Conservation (phyloP, 2,797 vertebrate genomes). For the Numenius phaeopus region DNA sequence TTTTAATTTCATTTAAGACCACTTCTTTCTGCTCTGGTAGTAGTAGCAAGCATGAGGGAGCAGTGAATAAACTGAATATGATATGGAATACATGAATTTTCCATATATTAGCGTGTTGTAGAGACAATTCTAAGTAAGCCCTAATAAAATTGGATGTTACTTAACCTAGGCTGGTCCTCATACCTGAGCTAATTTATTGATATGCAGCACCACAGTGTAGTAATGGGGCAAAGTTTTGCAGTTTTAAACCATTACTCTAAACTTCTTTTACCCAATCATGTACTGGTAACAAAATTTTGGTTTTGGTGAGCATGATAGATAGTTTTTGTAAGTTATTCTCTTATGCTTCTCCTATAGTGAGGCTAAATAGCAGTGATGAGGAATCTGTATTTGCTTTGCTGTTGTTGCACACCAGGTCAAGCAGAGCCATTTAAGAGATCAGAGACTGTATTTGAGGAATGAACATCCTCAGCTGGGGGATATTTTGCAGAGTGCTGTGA, state of each 20-base stretch:
- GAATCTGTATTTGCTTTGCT: not conserved
- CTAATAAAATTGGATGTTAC: not conserved
- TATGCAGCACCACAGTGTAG: not conserved
- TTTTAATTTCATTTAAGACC: conserved; percentile 4
- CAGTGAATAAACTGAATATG: not conserved
- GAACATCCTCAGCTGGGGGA: not conserved
- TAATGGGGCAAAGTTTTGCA: not conserved
- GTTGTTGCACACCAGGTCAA: not conserved
- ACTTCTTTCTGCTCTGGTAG: not conserved
- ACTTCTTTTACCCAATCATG: not conserved
- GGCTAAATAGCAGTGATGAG: not conserved
- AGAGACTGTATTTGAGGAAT: not conserved
- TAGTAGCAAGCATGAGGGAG: not conserved
- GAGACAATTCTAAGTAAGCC: not conserved
- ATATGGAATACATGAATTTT: not conserved
- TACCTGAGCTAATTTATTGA: not conserved
- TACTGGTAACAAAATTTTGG: not conserved
- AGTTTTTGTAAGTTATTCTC: not conserved
- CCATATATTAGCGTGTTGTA: not conserved
- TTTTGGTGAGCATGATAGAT: not conserved
- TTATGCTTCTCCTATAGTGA: not conserved
- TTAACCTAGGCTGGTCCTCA: not conserved
- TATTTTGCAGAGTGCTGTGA: not conserved
- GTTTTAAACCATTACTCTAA: not conserved
- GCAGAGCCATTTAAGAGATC: not conserved